These are phyloP conservation scores for Halcyon badia DNA, from an alignment of 2,797 vertebrate species.

Conservation along the genomic window DNA sequence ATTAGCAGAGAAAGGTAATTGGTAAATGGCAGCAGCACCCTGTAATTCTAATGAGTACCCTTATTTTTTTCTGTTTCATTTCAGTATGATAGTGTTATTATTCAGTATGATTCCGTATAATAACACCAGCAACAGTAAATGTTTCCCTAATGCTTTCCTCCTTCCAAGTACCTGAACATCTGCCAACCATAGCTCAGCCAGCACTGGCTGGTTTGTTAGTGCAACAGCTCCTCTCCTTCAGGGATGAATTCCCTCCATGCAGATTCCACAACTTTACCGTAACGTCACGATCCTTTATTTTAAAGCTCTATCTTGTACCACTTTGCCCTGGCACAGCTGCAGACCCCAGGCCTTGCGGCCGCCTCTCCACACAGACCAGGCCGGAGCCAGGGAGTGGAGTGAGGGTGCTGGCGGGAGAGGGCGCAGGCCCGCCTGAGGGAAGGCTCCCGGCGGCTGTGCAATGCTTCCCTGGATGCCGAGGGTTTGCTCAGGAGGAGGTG, in stretches of 20 bases:
- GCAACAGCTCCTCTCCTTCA: neutral
- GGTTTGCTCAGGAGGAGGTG: neutral
- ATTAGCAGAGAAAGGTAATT: neutral
- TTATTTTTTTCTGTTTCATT: neutral
- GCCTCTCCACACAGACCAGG: too few relatives aligned
- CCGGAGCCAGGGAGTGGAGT: neutral
- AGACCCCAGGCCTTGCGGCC: too few relatives aligned
- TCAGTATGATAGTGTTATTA: neutral
- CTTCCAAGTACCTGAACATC: neutral
- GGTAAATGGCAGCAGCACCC: neutral
- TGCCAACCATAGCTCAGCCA: neutral
- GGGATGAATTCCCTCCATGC: neutral
- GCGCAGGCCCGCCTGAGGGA: rapidly evolving
- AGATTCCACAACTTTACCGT: neutral
- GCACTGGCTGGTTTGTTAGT: neutral
- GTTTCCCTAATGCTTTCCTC: neutral
- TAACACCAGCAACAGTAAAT: neutral
- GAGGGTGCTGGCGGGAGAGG: neutral
- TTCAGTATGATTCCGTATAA: neutral
- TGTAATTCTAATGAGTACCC: neutral
- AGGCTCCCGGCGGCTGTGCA: rapidly evolving
- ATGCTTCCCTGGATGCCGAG: neutral
- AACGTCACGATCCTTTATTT: neutral
- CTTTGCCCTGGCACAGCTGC: neutral
- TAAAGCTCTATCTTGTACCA: neutral